Evolutionary conservation across 2,888 invertebrate genomes (phyloP).

Genomic region (Rotaria socialis): DNA sequence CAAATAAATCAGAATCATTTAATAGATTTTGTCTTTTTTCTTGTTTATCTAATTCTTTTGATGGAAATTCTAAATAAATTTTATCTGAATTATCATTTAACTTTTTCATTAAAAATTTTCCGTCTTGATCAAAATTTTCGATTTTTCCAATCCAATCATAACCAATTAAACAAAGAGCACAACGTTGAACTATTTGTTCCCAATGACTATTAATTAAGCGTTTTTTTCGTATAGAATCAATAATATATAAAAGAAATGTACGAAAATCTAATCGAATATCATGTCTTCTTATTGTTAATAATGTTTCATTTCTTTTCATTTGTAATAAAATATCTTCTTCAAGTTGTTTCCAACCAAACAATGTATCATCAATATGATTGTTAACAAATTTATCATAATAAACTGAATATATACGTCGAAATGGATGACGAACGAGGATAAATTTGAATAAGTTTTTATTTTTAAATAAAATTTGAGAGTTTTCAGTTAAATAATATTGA

Average conservation of each 20-base stretch:
- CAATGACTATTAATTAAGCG: constrained; percentile 3
- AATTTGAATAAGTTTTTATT: constrained; percentile 7
- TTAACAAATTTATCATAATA: constrained; percentile 27
- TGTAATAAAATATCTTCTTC: constrained; percentile 34
- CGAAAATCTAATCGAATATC: constrained; percentile 7
- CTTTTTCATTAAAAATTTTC: not conserved
- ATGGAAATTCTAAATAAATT: not conserved
- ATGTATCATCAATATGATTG: constrained; percentile 9
- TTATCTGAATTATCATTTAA: not conserved
- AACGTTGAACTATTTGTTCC: not conserved
- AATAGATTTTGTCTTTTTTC: not conserved
- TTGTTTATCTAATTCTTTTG: not conserved
- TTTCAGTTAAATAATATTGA: not conserved
- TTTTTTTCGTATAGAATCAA: not conserved
- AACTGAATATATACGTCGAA: constrained; percentile 25
- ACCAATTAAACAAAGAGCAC: not conserved
- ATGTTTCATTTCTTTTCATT: not conserved
- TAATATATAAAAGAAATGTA: constrained; percentile 11
- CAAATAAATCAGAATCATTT: not conserved
- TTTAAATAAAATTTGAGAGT: not conserved
- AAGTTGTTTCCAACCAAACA: constrained; percentile 24
- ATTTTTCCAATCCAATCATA: constrained; percentile 15
- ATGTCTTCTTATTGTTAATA: not conserved
- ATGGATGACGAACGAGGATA: constrained; percentile 4
- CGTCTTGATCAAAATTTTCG: not conserved